Conservation (phyloP, 2,113 vertebrate species). For the Otolemur garnettii region DNA sequence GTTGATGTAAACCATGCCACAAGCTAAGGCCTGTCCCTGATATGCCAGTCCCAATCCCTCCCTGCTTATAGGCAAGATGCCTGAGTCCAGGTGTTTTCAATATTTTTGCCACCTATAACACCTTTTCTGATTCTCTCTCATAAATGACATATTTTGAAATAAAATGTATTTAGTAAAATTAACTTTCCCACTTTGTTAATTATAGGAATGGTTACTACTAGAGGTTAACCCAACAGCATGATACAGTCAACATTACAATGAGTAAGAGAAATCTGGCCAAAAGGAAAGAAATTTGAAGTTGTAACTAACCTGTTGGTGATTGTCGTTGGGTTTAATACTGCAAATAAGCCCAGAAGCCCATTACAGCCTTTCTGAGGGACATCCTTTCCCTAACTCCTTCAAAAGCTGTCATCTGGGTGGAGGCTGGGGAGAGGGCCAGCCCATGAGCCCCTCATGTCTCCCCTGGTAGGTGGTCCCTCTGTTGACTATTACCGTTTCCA, state of each 20-base stretch:
- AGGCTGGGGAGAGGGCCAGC: background rate
- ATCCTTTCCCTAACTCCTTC: background rate
- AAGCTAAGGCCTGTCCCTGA: background rate
- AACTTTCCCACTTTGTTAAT: slow-evolving; percentile 14
- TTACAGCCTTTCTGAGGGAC: background rate
- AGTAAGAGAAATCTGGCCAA: slow-evolving; percentile 27
- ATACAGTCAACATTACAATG: background rate
- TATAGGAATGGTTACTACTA: background rate
- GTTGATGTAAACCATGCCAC: background rate
- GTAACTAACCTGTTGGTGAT: background rate
- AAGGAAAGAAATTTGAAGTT: slow-evolving; percentile 28
- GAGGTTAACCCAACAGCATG: background rate
- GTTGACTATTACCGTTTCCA: background rate
- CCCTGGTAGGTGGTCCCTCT: slow-evolving; percentile 33
- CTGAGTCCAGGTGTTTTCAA: background rate
- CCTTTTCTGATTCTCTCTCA: slow-evolving; percentile 2
- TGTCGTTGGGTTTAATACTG: background rate
- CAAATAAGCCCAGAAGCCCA: background rate
- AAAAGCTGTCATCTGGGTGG: background rate
- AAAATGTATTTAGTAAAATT: slow-evolving; percentile 41
- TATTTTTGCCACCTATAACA: background rate
- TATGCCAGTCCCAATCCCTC: background rate
- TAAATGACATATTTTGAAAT: slow-evolving; percentile 20
- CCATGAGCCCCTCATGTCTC: background rate
- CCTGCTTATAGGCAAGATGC: background rate